Base-by-base conservation (phyloP, 2,797 vertebrate genomes). In the Phataginus tricuspis region DNA sequence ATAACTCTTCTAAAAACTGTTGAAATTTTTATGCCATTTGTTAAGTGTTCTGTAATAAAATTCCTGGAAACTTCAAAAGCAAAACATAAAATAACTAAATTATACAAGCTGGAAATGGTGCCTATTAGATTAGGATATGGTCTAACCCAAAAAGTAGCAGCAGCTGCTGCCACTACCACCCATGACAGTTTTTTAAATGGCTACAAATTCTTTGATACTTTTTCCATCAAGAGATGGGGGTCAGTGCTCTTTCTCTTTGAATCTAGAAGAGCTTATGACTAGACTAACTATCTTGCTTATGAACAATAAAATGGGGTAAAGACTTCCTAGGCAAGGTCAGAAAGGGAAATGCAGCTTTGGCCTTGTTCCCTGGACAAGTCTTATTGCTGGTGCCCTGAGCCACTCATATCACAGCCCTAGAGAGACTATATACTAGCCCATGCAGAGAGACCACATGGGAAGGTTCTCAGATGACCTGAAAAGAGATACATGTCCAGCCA, bases 1-100 rank as follows among this genome's bases (percentile, higher is more conserved):
- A 45, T 39, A 91, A 72, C 66, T 74, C 42, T 85, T 77, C 69
- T 82, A 90, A 18, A 95, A 55, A 53, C 39, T 78, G 15, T 74
- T 87, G 59, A 92, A 88, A 94, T 39, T 37, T 42, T 83, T 66
- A 69, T 91, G 94, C 25, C 49, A 78, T 66, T 84, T 89, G n/a
- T 66, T 74, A 92, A 91, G 74, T 68, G 29, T 83, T 78, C 85
- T 83, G 31, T 66, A 90, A 68, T 87, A 92, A 92, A 97, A 94
- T 10, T 49, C 19, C 59, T 79, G 29, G n/a, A 84, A 90, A 96
- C 45, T 66, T 94, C 37, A 87, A 72, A 94, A 6, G 42, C 53
- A 96, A 68, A 93, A 82, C 31, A 93, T 25, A 88, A 68, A 37
- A 69, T 64, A 80, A 93, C 34, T 83, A 86, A 86, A 66, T 68